Evolutionary conservation across 2,113 vertebrate species (phyloP).

Genomic region (Pygoscelis adeliae): DNA sequence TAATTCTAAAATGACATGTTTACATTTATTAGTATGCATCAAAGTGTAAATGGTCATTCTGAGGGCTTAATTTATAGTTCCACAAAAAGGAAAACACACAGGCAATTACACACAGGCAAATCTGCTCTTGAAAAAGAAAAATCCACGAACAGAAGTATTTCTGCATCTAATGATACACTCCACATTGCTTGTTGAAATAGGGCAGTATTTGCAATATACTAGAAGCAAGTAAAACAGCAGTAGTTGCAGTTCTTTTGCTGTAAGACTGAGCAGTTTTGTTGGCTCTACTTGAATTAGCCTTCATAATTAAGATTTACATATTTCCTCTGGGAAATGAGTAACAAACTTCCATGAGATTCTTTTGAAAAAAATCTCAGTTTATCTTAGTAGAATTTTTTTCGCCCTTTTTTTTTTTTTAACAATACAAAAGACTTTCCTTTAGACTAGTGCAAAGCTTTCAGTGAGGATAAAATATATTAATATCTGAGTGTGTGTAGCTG

Average conservation of each 20-base stretch:
- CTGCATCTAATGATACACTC: neutral
- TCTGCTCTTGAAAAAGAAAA: neutral
- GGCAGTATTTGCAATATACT: neutral
- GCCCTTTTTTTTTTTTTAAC: neutral
- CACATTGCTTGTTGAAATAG: neutral
- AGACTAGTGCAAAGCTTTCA: neutral
- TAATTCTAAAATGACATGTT: conserved; percentile 16
- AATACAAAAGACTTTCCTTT: neutral
- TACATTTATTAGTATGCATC: conserved; percentile 9
- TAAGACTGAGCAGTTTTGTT: neutral
- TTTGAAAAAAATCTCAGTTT: neutral
- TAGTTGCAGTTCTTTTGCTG: neutral
- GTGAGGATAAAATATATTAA: neutral
- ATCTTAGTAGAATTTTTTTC: neutral
- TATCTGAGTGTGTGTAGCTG: neutral
- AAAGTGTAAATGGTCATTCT: conserved; percentile 38
- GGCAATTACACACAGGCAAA: neutral
- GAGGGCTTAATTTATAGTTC: neutral
- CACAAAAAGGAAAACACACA: neutral
- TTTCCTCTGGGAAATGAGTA: neutral
- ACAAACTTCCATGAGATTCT: neutral
- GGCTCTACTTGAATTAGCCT: neutral
- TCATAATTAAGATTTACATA: neutral
- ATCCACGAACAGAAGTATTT: neutral
- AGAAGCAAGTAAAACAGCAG: neutral